A percentile compares a stretch with the other conserved stretches of the same genome.
These are phyloP conservation scores for Nudaria mundana DNA, from an alignment of 2,888 invertebrate species.

Conservation along the genomic window DNA sequence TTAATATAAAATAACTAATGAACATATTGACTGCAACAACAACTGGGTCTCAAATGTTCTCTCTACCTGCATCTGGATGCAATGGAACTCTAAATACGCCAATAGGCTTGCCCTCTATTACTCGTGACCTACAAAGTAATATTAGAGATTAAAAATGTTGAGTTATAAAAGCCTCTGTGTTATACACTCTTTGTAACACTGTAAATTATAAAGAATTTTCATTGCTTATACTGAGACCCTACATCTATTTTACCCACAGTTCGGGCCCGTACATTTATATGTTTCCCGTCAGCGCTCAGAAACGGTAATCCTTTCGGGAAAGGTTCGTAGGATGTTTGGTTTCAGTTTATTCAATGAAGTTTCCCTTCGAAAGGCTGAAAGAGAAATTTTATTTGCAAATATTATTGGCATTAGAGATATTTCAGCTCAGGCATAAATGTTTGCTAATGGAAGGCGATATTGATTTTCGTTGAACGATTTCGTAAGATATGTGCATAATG, in stretches of 20 bases:
- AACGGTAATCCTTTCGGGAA: slow-evolving; percentile 23
- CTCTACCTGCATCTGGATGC: no score
- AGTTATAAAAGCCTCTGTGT: no score
- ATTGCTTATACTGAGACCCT: slow-evolving; percentile 7
- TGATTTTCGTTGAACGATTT: slow-evolving; percentile 7
- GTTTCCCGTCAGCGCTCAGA: slow-evolving; percentile 16
- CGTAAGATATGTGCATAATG: neutral
- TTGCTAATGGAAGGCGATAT: slow-evolving; percentile 4
- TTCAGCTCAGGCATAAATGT: slow-evolving; percentile 8
- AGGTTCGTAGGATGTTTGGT: slow-evolving; percentile 27
- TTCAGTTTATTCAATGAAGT: slow-evolving; percentile 18
- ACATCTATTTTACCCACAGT: slow-evolving; percentile 3
- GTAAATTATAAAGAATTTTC: no score
- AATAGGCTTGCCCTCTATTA: no score
- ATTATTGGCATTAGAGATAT: slow-evolving; percentile 14
- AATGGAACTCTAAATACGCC: no score
- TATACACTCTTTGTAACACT: no score
- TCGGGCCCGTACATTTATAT: slow-evolving; percentile 22
- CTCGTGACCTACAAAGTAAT: no score
- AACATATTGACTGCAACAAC: no score
- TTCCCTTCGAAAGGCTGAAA: slow-evolving; percentile 11
- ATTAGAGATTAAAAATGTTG: no score
- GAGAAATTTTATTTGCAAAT: slow-evolving; percentile 14
- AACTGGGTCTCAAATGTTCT: no score
- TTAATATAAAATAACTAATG: no score